These are phyloP conservation scores for Melanotaenia nigrans DNA, from an alignment of 2,797 vertebrate species.

Conservation along the genomic window DNA sequence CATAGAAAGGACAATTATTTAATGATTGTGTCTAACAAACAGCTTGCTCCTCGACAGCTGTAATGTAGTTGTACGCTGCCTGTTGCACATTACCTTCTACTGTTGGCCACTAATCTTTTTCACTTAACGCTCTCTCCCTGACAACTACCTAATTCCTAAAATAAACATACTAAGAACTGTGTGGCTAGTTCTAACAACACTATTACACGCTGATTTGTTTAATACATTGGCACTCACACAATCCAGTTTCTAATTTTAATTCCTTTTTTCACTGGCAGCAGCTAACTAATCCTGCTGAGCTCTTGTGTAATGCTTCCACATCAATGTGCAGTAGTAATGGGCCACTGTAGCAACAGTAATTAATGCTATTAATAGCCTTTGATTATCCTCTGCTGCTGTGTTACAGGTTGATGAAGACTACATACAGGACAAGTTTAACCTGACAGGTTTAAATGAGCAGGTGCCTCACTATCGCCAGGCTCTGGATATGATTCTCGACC, in stretches of 20 bases:
- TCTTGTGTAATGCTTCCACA: slow-evolving; percentile 43
- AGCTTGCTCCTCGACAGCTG: neutral
- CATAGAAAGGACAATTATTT: no score
- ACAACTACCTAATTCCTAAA: neutral
- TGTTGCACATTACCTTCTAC: neutral
- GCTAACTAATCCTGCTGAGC: slow-evolving; percentile 51
- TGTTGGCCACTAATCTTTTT: slow-evolving; percentile 1
- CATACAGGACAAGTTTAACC: slow-evolving; percentile 95
- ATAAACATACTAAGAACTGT: slow-evolving; percentile 9
- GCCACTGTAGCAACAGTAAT: slow-evolving; percentile 19
- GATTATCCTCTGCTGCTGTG: slow-evolving; percentile 11
- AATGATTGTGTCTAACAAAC: no score
- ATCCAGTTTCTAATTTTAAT: slow-evolving; percentile 47
- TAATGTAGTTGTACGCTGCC: neutral
- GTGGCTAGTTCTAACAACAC: neutral
- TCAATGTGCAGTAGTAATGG: slow-evolving; percentile 4
- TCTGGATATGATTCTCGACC: slow-evolving; percentile 94
- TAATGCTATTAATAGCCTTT: slow-evolving; percentile 27
- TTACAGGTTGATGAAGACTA: slow-evolving; percentile 94
- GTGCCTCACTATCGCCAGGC: slow-evolving; percentile 94
- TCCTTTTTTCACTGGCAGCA: slow-evolving; percentile 27
- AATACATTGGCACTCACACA: neutral
- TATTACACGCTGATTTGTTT: slow-evolving; percentile 1
- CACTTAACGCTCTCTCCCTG: neutral
- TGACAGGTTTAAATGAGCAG: slow-evolving; percentile 93